Evolutionary conservation across 2,888 invertebrate species (phyloP), one percentile per base, ranked within the genome.

Genomic region (Gortyna flavago): DNA sequence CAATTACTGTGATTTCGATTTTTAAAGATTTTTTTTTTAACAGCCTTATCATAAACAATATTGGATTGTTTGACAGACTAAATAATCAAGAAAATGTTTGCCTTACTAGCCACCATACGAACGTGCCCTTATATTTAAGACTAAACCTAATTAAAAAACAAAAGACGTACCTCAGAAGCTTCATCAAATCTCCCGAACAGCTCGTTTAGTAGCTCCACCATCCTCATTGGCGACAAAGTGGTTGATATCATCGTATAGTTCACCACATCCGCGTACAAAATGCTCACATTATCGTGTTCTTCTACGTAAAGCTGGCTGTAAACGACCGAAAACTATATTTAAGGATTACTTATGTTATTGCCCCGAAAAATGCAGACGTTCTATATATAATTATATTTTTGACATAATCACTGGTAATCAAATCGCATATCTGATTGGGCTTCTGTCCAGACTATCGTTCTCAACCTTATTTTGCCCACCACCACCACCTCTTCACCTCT

Each of bases 191-290:
- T 97, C 9, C 99, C 99, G 93, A 99, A 99, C 0, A 99, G 96
- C 92, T 99, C 99, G 90, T 99, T 99, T 29, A 99, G 95, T 1
- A 99, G 98, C 91, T 98, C 98, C 5, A 99, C 98, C 87, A 99
- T 97, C 83, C 98, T 97, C 91, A 98, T 97, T 0, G 99, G 98
- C 0, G 98, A 98, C 74, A 99, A 94, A 1, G 98, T 98, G 0
- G 98, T 98, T 0, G 99, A 99, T 94, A 99, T 97, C 88, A 98
- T 97, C 0, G 99, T 99, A 91, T 99, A 99, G 94, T 99, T 99
- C 0, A 99, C 99, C 67, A 99, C 99, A 93, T 99, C 99, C 0
- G 99, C 99, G 91, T 99, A 99, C 54, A 99, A 95, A 85, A 99
- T 98, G 87, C 98, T 98, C 2, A 99, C 99, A 91, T 99, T 98